Conservation (phyloP, 1,140 invertebrate genomes). For the Reticulitermes speratus region DNA sequence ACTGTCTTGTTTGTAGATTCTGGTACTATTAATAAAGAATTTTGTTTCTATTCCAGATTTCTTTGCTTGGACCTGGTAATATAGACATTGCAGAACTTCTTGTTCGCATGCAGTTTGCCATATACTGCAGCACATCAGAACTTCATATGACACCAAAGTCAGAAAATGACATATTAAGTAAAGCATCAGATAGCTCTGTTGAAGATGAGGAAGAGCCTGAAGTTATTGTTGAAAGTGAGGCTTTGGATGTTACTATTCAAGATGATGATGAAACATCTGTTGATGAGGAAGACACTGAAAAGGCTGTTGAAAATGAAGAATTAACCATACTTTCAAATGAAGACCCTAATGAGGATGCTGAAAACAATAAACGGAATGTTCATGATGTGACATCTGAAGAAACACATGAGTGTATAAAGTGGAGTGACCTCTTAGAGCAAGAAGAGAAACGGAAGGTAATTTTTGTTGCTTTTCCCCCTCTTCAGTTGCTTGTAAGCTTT, state of each 20-base stretch:
- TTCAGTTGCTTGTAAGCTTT: too few relatives aligned
- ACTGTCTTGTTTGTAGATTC: too few relatives aligned
- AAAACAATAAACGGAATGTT: background rate
- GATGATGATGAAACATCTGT: background rate
- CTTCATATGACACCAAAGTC: background rate
- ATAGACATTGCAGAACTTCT: constrained; percentile 22
- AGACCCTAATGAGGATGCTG: background rate
- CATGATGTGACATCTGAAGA: background rate
- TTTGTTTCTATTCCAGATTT: constrained; percentile 7
- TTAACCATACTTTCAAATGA: background rate
- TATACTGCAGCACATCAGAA: background rate
- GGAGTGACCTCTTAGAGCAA: background rate
- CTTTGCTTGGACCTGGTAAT: constrained; percentile 19
- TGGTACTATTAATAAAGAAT: too few relatives aligned
- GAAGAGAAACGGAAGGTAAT: background rate
- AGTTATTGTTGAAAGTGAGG: background rate
- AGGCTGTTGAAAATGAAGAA: background rate
- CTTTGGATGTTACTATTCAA: background rate
- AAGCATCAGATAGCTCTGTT: background rate
- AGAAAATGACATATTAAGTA: background rate
- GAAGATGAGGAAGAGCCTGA: background rate
- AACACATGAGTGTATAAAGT: background rate
- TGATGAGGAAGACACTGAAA: background rate
- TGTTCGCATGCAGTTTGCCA: constrained; percentile 21
- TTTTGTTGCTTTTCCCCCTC: background rate